A percentile compares a stretch with the other conserved stretches of the same genome.
phyloP scores from a whole-genome alignment of 2,888 invertebrate species.

The Drosophila vallismaia region DNA sequence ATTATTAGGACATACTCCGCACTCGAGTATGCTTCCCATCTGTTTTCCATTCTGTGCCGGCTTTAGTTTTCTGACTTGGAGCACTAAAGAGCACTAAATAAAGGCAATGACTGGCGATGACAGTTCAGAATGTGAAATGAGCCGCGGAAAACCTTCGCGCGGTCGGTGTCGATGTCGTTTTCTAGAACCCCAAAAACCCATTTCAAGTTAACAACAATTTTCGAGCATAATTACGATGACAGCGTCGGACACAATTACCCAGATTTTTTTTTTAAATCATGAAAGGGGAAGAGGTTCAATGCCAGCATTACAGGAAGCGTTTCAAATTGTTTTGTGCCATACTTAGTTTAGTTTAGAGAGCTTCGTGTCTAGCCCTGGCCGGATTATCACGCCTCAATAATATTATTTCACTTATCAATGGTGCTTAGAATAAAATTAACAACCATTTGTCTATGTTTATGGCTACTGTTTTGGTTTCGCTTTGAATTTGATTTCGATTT shows the following conservation, averaged over 20 bases:
- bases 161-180: slow-evolving; percentile 32
- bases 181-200: slow-evolving; percentile 66
- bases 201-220: slow-evolving; percentile 54
- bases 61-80: slow-evolving; percentile 1
- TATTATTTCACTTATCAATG: slow-evolving; percentile 46
- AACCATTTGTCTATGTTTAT: slow-evolving; percentile 25
- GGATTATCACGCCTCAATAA: slow-evolving; percentile 37
- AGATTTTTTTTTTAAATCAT: slow-evolving; percentile 40
- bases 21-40: background rate
- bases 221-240: slow-evolving; percentile 30
- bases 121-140: slow-evolving; percentile 71
- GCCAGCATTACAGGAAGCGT: slow-evolving; percentile 67
- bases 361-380: slow-evolving; percentile 33
- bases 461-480: slow-evolving; percentile 57
- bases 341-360: slow-evolving; percentile 9
- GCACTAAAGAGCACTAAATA: slow-evolving; percentile 57
- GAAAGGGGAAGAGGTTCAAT: slow-evolving; percentile 51
- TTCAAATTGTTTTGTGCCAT: slow-evolving; percentile 4
- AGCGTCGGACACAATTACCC: slow-evolving; percentile 71
- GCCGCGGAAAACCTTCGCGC: slow-evolving; percentile 63
- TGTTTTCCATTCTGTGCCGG: slow-evolving; percentile 37
- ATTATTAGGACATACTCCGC: slow-evolving; percentile 6
- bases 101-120: slow-evolving; percentile 48
- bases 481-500: slow-evolving; percentile 3
- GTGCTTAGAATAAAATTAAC: slow-evolving; percentile 37